A percentile compares a stretch with the other conserved stretches of the same genome.
Conservation (phyloP, 2,797 vertebrate genomes). For the Geotrypetes seraphini region DNA sequence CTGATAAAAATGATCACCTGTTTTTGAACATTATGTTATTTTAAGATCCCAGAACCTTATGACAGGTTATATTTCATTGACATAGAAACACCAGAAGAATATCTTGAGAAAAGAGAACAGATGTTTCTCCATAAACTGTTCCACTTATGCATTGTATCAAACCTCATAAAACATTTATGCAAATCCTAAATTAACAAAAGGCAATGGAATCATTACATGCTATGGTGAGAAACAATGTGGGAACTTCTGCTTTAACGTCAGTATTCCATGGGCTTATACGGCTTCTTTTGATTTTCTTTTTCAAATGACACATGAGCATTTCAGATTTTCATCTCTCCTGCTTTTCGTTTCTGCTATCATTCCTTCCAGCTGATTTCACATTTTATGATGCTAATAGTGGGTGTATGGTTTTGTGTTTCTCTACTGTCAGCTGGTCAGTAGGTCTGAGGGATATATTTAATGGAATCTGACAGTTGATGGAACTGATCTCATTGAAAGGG, state of each 20-base stretch:
- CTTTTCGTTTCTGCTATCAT: slow-evolving; percentile 62
- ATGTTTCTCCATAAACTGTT: slow-evolving; percentile 56
- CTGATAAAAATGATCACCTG: slow-evolving; percentile 41
- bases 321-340: slow-evolving; percentile 61
- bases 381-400: slow-evolving; percentile 98
- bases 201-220: slow-evolving; percentile 51
- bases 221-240: slow-evolving; percentile 43
- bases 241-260: slow-evolving; percentile 37
- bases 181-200: slow-evolving; percentile 58
- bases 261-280: slow-evolving; percentile 48
- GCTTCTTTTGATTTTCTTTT: slow-evolving; percentile 46
- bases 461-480: slow-evolving; percentile 96
- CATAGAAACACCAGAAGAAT: slow-evolving; percentile 46
- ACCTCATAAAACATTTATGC: slow-evolving; percentile 65
- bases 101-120: slow-evolving; percentile 58
- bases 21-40: slow-evolving; percentile 39
- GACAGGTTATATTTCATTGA: slow-evolving; percentile 55
- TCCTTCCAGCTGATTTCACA: slow-evolving; percentile 97
- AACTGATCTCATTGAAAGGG: slow-evolving; percentile 93
- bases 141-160: slow-evolving; percentile 49
- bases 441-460: slow-evolving; percentile 89
- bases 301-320: slow-evolving; percentile 47
- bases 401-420: slow-evolving; percentile 76
- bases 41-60: slow-evolving; percentile 48
- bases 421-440: slow-evolving; percentile 90